A percentile compares a stretch with the other conserved stretches of the same genome.
Conservation (phyloP, 1,140 invertebrate genomes). For the Diorhabda sublineata region DNA sequence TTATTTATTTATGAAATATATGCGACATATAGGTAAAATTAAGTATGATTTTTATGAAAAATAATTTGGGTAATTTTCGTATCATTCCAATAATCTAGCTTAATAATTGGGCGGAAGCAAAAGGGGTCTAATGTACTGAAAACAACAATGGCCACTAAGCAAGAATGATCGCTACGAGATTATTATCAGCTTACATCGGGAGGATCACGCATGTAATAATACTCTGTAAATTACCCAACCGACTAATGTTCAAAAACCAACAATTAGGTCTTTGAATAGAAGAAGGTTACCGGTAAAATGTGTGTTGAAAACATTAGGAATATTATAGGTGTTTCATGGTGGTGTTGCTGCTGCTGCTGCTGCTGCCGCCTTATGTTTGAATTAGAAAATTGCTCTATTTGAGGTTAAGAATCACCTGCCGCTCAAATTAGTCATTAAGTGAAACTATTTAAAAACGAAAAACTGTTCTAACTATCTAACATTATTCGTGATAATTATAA, state of each 20-base stretch:
- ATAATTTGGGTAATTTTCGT: slow-evolving; percentile 14
- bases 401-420: not conserved
- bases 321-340: not conserved
- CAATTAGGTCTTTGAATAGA: slow-evolving; percentile 28
- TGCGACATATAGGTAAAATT: not conserved
- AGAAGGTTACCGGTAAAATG: slow-evolving; percentile 10
- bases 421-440: no score
- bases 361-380: not conserved
- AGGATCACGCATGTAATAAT: slow-evolving; percentile 43
- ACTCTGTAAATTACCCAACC: slow-evolving; percentile 40
- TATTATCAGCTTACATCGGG: slow-evolving; percentile 31
- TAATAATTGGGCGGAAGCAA: slow-evolving; percentile 19
- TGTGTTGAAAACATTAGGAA: slow-evolving; percentile 16
- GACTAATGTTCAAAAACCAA: slow-evolving; percentile 35
- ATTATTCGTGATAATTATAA: no score
- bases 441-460: no score
- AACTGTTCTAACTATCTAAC: no score
- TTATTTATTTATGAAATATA: no score
- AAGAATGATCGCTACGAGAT: slow-evolving; percentile 36
- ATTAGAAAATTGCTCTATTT: slow-evolving; percentile 3
- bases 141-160: slow-evolving; percentile 23
- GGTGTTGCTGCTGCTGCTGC: not conserved
- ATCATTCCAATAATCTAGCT: slow-evolving; percentile 11
- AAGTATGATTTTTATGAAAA: slow-evolving; percentile 11
- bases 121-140: slow-evolving; percentile 16